A percentile compares a stretch with the other conserved stretches of the same genome.
Conservation (phyloP, 2,797 vertebrate species). For the Xenentodon cancila region DNA sequence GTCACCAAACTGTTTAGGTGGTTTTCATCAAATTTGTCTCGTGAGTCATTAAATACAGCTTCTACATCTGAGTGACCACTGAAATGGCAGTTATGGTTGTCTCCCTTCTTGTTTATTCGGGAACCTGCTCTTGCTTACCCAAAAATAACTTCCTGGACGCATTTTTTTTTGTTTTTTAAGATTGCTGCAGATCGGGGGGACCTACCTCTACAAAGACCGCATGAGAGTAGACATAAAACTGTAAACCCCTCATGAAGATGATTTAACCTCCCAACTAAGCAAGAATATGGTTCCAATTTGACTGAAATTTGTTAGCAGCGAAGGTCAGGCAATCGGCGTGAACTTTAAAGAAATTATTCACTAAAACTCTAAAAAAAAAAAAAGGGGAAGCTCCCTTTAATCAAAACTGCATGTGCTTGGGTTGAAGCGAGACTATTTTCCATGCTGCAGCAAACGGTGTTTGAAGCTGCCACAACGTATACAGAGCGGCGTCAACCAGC, state of each 20-base stretch:
- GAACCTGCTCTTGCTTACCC: background rate
- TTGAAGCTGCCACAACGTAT: background rate
- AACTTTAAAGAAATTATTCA: background rate
- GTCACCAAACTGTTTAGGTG: no score
- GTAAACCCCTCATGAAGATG: background rate
- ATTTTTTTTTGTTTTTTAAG: background rate
- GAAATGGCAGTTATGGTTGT: background rate
- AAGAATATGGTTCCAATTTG: constrained; percentile 12
- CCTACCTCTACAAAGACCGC: background rate
- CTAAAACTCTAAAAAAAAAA: background rate
- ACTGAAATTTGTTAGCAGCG: background rate
- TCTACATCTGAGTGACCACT: no score
- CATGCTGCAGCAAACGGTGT: background rate
- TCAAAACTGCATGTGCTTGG: background rate
- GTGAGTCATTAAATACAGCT: no score
- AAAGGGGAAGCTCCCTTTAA: background rate
- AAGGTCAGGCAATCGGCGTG: background rate
- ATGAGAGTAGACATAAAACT: constrained; percentile 1
- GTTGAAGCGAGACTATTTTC: constrained; percentile 2
- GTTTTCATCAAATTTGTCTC: no score
- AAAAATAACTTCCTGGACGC: background rate
- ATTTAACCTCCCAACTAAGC: background rate
- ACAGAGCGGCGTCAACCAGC: background rate
- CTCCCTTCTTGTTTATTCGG: background rate
- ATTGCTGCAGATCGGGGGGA: background rate